Evolutionary conservation across 53 echinoderm and acorn worm genomes (phyloP).

Genomic region (Paracentrotus lividus): DNA sequence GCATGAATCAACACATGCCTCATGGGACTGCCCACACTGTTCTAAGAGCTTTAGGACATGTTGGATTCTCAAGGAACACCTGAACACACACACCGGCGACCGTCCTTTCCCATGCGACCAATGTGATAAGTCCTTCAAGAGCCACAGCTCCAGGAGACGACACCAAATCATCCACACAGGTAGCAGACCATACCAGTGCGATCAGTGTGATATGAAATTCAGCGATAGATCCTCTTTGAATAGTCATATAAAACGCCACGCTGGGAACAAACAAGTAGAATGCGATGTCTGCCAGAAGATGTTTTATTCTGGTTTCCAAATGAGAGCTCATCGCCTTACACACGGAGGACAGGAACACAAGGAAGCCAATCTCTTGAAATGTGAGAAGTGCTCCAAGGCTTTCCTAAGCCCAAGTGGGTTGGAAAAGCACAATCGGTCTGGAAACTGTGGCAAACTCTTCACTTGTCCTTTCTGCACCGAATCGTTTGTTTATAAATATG

Average conservation of each 20-base stretch:
- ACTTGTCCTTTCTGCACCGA: slow-evolving; percentile 65
- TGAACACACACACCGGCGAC: slow-evolving; percentile 13
- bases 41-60: neutral
- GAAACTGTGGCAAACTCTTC: slow-evolving; percentile 4
- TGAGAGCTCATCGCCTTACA: slow-evolving; percentile 29
- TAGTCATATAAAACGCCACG: slow-evolving; percentile 31
- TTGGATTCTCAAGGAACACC: neutral
- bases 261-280: slow-evolving; percentile 24
- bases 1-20: slow-evolving; percentile 65
- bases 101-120: slow-evolving; percentile 27
- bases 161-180: slow-evolving; percentile 68
- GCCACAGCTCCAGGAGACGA: neutral
- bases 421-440: slow-evolving; percentile 23
- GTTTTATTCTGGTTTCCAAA: neutral
- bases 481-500: neutral
- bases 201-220: slow-evolving; percentile 33
- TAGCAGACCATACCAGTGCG: slow-evolving; percentile 18
- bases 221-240: slow-evolving; percentile 17
- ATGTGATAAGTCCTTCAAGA: slow-evolving; percentile 59
- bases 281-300: slow-evolving; percentile 45
- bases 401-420: slow-evolving; percentile 25
- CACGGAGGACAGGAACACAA: slow-evolving; percentile 62
- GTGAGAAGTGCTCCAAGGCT: slow-evolving; percentile 1
- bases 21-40: slow-evolving; percentile 29
- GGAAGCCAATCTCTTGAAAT: slow-evolving; percentile 35